Percentiles rank a stretch among this genome's conserved stretches.
phyloP scores from a whole-genome alignment of 2,113 vertebrate genomes.

The Lagenorhynchus albirostris region DNA sequence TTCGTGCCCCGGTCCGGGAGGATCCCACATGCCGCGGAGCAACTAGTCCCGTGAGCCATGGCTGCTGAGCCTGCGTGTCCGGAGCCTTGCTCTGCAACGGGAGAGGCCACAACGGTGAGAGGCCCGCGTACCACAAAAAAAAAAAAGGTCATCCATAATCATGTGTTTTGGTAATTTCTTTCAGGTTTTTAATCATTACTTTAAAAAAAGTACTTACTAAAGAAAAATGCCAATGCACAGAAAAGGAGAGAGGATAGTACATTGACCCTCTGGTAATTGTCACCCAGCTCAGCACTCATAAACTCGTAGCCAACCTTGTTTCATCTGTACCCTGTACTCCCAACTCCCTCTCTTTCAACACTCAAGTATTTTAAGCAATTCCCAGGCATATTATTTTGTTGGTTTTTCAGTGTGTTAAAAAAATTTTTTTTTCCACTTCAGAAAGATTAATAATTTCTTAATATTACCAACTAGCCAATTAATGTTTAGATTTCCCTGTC shows the following conservation, averaged over 20 bases:
- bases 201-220: background rate
- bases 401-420: background rate
- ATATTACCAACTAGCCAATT: background rate
- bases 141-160: background rate
- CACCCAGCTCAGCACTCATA: background rate
- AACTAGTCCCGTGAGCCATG: too few relatives aligned
- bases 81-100: too few relatives aligned
- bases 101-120: too few relatives aligned
- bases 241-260: background rate
- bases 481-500: background rate
- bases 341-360: background rate
- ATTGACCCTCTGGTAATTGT: background rate
- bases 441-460: background rate
- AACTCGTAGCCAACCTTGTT: rapidly evolving
- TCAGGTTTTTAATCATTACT: background rate
- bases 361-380: background rate
- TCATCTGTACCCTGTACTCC: too few relatives aligned
- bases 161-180: background rate
- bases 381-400: background rate
- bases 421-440: background rate
- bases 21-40: too few relatives aligned
- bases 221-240: background rate
- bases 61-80: too few relatives aligned
- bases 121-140: too few relatives aligned
- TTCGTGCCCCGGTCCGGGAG: too few relatives aligned